Base-by-base conservation (phyloP, 2,113 vertebrate genomes). In the Danionella cerebrum region DNA sequence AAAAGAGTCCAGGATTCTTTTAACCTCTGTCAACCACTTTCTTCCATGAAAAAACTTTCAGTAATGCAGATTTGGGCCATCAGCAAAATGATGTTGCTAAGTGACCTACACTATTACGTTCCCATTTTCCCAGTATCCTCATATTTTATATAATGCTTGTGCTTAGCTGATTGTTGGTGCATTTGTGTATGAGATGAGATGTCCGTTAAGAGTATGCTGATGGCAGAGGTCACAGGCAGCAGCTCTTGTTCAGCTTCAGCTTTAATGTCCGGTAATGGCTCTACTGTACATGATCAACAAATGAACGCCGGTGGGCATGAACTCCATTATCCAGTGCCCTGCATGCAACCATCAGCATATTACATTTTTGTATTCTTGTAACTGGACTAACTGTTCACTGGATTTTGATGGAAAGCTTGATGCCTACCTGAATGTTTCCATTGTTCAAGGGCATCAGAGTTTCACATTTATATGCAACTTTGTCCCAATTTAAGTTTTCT, bases 271-370 rank as follows among this genome's bases (percentile, higher is more conserved):
- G 21, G 18, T 72, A 44, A 66, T 71, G 25, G 71, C 67, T 71
- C 36, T 62, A 67, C 44, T 55, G 63, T 71, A 63, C 24, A 75
- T 75, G 75, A 75, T 78, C 73, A 79, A 84, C 72, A 74, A 73
- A 76, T 68, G 68, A 76, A 72, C 21, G 71, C 75, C 72, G 75
- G 68, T 72, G 78, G 78, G 71, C 70, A 73, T 72, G 73, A 35
- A 70, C 69, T 67, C 73, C 69, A 80, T 76, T 74, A 67, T 48
- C 76, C 67, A 24, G 47, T 29, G 53, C 67, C 12, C 42, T 4
- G 18, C 42, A 63, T 63, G 12, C 59, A 63, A 35, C 59, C 35
- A 63, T 48, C 59, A 63, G 42, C 42, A 48, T 63, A 63, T 63
- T 63, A 14, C 47, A 35, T 27, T 35, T 60, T 27, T 13, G 4